A percentile compares a stretch with the other conserved stretches of the same genome.
phyloP scores from a whole-genome alignment of 2,797 vertebrate genomes.

The Halcyon badia region DNA sequence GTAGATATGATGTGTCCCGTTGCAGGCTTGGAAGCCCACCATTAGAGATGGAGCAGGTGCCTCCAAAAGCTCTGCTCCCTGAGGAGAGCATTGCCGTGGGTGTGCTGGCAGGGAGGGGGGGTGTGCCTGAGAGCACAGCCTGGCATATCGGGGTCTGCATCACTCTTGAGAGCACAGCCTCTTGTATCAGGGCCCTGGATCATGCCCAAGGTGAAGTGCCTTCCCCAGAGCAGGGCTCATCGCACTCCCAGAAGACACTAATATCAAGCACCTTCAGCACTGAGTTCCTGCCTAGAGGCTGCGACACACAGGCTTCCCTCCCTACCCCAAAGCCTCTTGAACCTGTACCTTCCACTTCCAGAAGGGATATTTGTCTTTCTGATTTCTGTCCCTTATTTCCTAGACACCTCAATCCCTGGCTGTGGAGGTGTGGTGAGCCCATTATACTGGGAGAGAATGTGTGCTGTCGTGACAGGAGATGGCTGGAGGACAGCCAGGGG shows the following conservation, averaged over 20 bases:
- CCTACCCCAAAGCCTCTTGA: neutral
- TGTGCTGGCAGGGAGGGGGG: neutral
- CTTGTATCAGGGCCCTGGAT: rapidly evolving
- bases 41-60: neutral
- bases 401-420: neutral
- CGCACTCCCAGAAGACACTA: rapidly evolving
- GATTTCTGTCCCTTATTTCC: neutral
- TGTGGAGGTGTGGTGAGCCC: neutral
- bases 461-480: neutral
- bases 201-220: rapidly evolving
- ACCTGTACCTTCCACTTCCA: neutral
- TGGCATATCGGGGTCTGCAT: rapidly evolving
- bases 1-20: rapidly evolving
- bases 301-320: neutral
- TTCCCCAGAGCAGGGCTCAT: neutral
- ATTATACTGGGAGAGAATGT: rapidly evolving
- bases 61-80: neutral
- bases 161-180: rapidly evolving
- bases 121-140: neutral
- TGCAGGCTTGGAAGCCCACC: neutral
- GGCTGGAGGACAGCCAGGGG: neutral
- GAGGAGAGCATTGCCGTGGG: neutral
- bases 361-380: neutral
- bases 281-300: neutral
- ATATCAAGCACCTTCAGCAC: neutral